Evolutionary conservation across 2,797 vertebrate genomes (phyloP).

Genomic region (Artibeus jamaicensis): DNA sequence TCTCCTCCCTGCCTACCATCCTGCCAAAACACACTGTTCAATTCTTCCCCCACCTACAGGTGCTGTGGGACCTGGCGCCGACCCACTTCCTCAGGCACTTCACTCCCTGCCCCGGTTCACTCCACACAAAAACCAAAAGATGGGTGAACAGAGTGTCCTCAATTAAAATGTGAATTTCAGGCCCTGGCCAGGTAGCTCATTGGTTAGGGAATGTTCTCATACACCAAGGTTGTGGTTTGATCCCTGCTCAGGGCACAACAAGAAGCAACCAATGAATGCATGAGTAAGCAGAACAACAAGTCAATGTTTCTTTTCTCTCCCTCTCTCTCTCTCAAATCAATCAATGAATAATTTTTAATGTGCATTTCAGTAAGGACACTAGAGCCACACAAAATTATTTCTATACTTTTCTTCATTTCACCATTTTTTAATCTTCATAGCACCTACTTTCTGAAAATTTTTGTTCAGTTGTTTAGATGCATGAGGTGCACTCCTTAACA

Average conservation of each 20-base stretch:
- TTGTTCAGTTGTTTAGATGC: neutral
- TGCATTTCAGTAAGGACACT: neutral
- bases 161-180: neutral
- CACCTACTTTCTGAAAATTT: neutral
- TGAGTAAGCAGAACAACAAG: neutral
- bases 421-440: neutral
- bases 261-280: neutral
- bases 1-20: neutral
- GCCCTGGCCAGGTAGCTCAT: neutral
- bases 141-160: neutral
- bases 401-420: neutral
- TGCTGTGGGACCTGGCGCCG: accelerated
- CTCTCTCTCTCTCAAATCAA: neutral
- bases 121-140: neutral
- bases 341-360: neutral
- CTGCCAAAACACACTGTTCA: neutral
- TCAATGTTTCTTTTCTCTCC: neutral
- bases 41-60: neutral
- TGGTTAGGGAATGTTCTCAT: neutral
- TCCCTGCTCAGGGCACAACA: neutral
- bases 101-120: neutral
- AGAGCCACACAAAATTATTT: neutral
- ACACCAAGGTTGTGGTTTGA: neutral
- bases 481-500: neutral
- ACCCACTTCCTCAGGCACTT: neutral